Base-by-base conservation (phyloP, 92 coral and sea anemone genomes). In the Porites rus region DNA sequence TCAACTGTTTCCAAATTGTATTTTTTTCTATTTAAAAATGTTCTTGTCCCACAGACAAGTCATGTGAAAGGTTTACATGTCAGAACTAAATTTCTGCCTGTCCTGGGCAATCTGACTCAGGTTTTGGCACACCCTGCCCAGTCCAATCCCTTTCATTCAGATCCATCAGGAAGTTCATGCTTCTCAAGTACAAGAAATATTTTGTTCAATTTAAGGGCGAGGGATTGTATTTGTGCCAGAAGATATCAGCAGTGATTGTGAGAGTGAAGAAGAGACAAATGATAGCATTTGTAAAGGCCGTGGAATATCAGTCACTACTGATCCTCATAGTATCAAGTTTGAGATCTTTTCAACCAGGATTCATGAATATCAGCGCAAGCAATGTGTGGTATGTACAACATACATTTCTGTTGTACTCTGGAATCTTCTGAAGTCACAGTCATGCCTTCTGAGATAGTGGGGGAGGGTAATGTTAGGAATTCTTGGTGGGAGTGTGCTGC, bases 211-310 rank as follows among this genome's bases (percentile, higher is more conserved):
- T 46, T 61, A 16, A 83, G 87, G 87, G 19, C 76, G 80, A 61
- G 80, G 80, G 19, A 83, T 74, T 62, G 80, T 83, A 12, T 83
- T 31, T 53, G 71, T 63, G n/a, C 87, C 87, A 4, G 95, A 87
- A 77, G 96, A 94, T 85, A 93, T 88, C 65, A 94, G 91, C 76
- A 94, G 92, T 86, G 96, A 92, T 71, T 79, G 83, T 68, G 91
- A 92, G 12, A 86, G 77, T 17, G 86, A 85, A 1, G 88, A 74
- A 22, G 86, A 84, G 17, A 90, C 94, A 8, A 85, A 71, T 10
- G 95, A 94, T 80, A 94, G 98, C 63, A 92, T 94, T 46, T 84
- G 82, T 67, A 87, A 93, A 69, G 98, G 98, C n/a, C 86, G 79
- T 63, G 91, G 94, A 53, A 86, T 90, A 24, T 51, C 85, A 12